phyloP scores from a whole-genome alignment of 2,888 invertebrate genomes.

The Autographa pulchrina region DNA sequence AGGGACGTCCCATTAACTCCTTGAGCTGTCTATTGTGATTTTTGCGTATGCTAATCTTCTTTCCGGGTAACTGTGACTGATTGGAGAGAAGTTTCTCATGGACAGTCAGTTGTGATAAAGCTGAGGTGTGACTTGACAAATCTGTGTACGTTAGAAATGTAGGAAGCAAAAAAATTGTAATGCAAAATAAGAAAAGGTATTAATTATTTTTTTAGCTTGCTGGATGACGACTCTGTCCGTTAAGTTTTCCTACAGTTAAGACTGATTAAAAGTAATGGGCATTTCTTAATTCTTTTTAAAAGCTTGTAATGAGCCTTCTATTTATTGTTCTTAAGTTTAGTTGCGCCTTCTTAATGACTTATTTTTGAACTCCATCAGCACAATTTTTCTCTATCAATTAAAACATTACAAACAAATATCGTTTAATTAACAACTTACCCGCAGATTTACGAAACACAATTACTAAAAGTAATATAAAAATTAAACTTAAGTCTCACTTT shows the following conservation, averaged over 20 bases:
- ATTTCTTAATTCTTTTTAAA: no score
- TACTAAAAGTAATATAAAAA: no score
- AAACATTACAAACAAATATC: no score
- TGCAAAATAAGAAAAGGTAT: conserved; percentile 2
- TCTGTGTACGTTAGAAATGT: conserved; percentile 42
- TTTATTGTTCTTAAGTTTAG: no score
- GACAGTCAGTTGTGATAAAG: conserved; percentile 76
- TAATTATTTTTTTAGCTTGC: background rate
- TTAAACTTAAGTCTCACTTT: no score
- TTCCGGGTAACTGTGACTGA: conserved; percentile 84
- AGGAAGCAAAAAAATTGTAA: background rate
- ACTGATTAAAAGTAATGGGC: no score
- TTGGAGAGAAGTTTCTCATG: conserved; percentile 78
- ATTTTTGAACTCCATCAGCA: no score
- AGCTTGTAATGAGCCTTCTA: no score
- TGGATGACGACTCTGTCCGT: background rate
- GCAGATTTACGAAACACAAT: no score
- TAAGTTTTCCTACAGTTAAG: background rate
- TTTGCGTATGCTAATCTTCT: conserved; percentile 83
- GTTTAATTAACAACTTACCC: no score
- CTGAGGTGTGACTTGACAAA: conserved; percentile 61
- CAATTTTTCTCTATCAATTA: no score
- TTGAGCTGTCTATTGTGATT: conserved; percentile 82
- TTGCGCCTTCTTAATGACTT: no score
- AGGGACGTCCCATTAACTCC: conserved; percentile 82